These are phyloP conservation scores for Notechis scutatus DNA, from an alignment of 2,113 vertebrate species.

Conservation along the genomic window DNA sequence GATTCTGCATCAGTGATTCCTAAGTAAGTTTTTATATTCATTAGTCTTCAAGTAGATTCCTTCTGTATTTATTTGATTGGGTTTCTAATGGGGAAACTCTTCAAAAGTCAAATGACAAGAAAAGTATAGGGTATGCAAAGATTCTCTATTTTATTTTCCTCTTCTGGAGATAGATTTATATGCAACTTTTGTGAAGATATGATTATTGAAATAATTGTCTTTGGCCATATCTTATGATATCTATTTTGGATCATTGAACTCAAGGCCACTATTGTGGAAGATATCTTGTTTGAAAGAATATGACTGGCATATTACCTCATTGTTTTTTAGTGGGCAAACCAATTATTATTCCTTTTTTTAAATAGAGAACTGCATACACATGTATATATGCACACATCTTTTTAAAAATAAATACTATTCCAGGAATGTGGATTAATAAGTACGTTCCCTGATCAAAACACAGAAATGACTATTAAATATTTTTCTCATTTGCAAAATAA, in stretches of 20 bases:
- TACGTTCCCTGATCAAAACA: neutral
- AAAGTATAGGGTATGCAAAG: neutral
- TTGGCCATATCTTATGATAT: neutral
- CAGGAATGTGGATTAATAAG: neutral
- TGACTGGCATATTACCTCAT: neutral
- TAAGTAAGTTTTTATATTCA: neutral
- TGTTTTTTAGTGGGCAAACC: neutral
- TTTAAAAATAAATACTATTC: neutral
- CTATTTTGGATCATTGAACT: neutral
- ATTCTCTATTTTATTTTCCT: neutral
- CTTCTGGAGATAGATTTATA: neutral
- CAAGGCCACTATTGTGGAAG: neutral
- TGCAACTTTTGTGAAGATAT: neutral
- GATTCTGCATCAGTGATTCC: neutral
- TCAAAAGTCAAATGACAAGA: neutral
- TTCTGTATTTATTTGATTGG: neutral
- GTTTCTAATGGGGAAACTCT: neutral
- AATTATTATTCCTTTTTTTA: neutral
- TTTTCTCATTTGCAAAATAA: neutral
- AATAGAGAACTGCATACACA: neutral
- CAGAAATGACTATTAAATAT: neutral
- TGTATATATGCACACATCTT: neutral
- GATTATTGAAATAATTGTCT: neutral
- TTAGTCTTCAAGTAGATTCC: neutral
- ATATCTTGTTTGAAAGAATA: neutral